Evolutionary conservation across 2,797 vertebrate genomes (phyloP), one percentile per base, ranked within the genome.

Genomic region (Spondyliosoma cantharus): DNA sequence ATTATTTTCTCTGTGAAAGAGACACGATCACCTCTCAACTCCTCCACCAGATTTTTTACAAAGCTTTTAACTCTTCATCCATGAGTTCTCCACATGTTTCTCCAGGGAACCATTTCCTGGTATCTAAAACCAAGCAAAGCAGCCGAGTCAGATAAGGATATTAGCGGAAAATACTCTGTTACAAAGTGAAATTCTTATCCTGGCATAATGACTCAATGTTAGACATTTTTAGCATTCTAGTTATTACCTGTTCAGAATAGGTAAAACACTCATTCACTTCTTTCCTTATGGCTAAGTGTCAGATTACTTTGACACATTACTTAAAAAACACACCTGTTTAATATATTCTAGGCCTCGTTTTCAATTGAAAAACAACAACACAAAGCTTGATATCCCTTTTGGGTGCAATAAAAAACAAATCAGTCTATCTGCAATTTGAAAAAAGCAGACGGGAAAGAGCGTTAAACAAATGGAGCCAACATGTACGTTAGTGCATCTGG

Each of bases 41-140:
- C 66, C 54, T 70, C 22, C 29, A 15, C n/a, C 29, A 67, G 61
- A 76, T 77, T 87, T 32, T 5, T 77, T 59, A 78, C 15, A 76
- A 74, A 61, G 46, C 63, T 58, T 57, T 64, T 74, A 48, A 59
- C n/a, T 74, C 13, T 19, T 82, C 16, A 24, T 45, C 25, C 42
- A 58, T 74, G 50, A 80, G 72, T 75, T 73, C 63, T 64, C 32
- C 46, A 74, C 54, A 57, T 0, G 12, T 74, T 72, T 80, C 81
- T 84, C 82, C n/a, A 0, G 32, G 63, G 84, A 81, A 48, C 4
- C 24, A 57, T 83, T 81, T 84, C 58, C 70, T 73, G 52, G 17
- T 48, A 57, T 73, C 46, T 76, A 59, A 66, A 84, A 54, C 52
- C 57, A 57, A 42, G 56, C 43, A 69, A 27, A 61, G 45, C 49